A percentile compares a stretch with the other conserved stretches of the same genome.
Conservation (phyloP, 2,797 vertebrate species). For the Philypnodon macrostomus region DNA sequence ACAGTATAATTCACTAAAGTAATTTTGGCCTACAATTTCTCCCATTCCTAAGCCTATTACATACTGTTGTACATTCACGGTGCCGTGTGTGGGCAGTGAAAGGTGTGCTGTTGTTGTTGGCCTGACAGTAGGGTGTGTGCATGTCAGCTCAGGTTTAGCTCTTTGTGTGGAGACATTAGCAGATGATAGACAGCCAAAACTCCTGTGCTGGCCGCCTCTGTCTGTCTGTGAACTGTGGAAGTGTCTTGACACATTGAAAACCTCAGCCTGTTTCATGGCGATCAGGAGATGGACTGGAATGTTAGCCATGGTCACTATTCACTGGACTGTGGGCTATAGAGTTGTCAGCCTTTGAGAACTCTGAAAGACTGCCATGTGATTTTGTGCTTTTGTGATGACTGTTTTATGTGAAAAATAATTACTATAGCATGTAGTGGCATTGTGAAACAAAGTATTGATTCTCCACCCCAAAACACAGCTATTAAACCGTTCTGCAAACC, state of each 20-base stretch:
- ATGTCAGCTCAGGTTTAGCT: slow-evolving; percentile 64
- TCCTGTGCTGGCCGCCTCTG: slow-evolving; percentile 61
- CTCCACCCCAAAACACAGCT: too few relatives aligned
- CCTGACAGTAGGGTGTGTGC: slow-evolving; percentile 66
- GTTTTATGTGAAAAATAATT: background rate
- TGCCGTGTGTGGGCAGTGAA: slow-evolving; percentile 34
- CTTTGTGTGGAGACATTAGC: slow-evolving; percentile 58
- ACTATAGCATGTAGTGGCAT: too few relatives aligned
- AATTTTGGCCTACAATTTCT: too few relatives aligned
- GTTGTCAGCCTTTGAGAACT: slow-evolving; percentile 12
- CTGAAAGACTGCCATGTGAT: background rate
- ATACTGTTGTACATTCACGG: background rate
- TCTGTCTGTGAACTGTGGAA: slow-evolving; percentile 48
- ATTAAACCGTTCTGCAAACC: too few relatives aligned
- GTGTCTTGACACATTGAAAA: slow-evolving; percentile 50
- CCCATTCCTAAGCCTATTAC: background rate
- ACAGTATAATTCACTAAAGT: too few relatives aligned
- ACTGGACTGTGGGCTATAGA: slow-evolving; percentile 37
- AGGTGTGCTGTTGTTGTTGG: slow-evolving; percentile 60
- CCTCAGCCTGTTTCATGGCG: slow-evolving; percentile 39
- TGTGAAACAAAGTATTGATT: too few relatives aligned
- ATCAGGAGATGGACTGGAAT: slow-evolving; percentile 54
- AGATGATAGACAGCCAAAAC: slow-evolving; percentile 67
- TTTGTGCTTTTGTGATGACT: background rate
- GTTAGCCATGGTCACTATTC: slow-evolving; percentile 30